Base-by-base conservation (phyloP, 1,140 invertebrate genomes). In the Diprion similis region DNA sequence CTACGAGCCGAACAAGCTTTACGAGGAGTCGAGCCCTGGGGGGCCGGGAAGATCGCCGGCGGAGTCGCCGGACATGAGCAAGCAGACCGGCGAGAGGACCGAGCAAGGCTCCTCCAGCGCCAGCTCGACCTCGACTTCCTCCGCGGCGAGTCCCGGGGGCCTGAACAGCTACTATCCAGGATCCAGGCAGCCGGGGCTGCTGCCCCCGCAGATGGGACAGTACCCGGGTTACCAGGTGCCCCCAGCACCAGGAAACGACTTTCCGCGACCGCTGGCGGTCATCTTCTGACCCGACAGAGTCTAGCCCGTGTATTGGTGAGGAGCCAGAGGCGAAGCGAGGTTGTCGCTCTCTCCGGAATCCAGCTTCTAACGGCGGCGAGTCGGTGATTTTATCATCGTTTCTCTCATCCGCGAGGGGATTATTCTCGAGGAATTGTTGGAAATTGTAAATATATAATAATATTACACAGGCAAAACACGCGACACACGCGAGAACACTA, bases 261-360 rank as follows among this genome's bases (percentile, higher is more conserved):
- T 95, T 85, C 89, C 94, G 72, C 90, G 94, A 81, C 95, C 95
- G 1, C 85, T 96, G 11, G 94, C 94, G 51, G 94, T 96, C 74
- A 95, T 96, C 90, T 95, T 95, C 90, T 96, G 94, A 95, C 94
- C 93, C 90, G 92, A 93, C 80, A 88, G 87, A 81, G 77, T 82
- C 24, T 87, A 87, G 83, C 81, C 85, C 70, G 51, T 59, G n/a
- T 59, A 15, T 59, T 59, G 24, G 24, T 37, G 24, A 37, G 24
- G 24, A 37, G 24, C 6, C 2, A 37, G 24, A 37, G 24, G 24
- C 24, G 24, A 37, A 1, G 24, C 24, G 24, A 37, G 24, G 24
- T 37, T 37, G 24, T 37, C 24, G 24, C 24, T 37, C 24, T 37
- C 24, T 37, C 2, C 24, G 24, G 24, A 37, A 37, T 37, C 24